phyloP scores from a whole-genome alignment of 2,888 invertebrate species.

The Idaea biselata region DNA sequence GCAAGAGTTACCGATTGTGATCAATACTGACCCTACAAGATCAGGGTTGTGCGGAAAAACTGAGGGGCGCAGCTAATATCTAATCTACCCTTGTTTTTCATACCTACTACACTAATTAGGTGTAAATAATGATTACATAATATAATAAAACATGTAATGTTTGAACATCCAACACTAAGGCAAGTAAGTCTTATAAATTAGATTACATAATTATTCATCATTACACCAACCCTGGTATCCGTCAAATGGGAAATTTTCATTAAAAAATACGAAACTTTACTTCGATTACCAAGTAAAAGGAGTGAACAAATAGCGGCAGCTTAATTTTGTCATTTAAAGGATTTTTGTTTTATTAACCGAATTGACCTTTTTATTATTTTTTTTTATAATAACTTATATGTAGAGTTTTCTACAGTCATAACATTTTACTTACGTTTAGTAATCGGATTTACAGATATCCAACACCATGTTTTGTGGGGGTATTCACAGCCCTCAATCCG shows the following conservation, averaged over 20 bases:
- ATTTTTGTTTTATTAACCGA: too few species aligned
- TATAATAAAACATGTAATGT: constrained; percentile 35
- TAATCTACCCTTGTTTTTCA: constrained; percentile 21
- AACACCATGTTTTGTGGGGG: too few species aligned
- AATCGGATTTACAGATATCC: too few species aligned
- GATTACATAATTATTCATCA: constrained; percentile 24
- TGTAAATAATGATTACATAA: constrained; percentile 34
- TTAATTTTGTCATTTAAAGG: too few species aligned
- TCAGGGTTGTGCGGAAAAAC: neutral
- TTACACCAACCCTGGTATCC: neutral
- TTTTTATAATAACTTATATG: too few species aligned
- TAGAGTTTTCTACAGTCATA: too few species aligned
- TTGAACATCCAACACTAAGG: constrained; percentile 69
- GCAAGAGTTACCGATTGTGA: neutral
- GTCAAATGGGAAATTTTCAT: neutral
- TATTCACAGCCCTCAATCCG: too few species aligned
- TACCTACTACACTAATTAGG: constrained; percentile 24
- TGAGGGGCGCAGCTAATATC: neutral
- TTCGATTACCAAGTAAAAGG: too few species aligned
- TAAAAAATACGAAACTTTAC: neutral
- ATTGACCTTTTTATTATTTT: too few species aligned
- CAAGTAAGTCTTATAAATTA: constrained; percentile 64
- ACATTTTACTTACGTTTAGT: too few species aligned
- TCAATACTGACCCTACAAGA: neutral
- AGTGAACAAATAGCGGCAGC: too few species aligned